Base-by-base conservation (phyloP, 2,888 invertebrate species). In the Caenorhabditis drosophilae region DNA sequence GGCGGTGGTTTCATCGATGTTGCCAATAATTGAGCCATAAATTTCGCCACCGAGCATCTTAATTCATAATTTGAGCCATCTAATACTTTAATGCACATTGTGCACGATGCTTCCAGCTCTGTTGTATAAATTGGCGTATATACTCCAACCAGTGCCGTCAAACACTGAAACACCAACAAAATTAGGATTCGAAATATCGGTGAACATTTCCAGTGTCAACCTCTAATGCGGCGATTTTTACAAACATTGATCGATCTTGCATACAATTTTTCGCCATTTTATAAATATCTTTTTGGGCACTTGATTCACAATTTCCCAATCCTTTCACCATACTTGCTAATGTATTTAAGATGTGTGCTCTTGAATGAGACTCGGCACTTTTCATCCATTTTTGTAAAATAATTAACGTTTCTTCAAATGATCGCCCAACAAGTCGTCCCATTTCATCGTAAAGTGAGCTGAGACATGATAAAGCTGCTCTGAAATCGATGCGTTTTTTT, bases 371-470 rank as follows among this genome's bases (percentile, higher is more conserved):
- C 87, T 95, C 95, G 0, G 92, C 93, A 85, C 91, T 95, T 81
- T 92, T 90, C 60, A 98, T 86, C 1, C 92, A 92, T 79, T 92
- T 90, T 56, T 93, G 89, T 23, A 98, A 87, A 51, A 95, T 91
- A 76, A 91, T 90, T 27, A 97, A 92, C 0, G 97, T 97, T 83
- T 99, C 98, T 84, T 99, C 97, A 83, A 95, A 98, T 0, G 95
- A 93, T 68, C 97, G 88, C 0, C 97, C 98, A 90, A 96, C 97
- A 94, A 98, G 95, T 70, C 98, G 88, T 1, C 98, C 97, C 20
- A 98, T 88, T 85, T 92, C 93, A 85, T 96, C 94, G 85, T 97
- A 98, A 93, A 98, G 94, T 67, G 91, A 91, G 34, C 96, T 97
- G 36, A 87, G 82, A 70, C 95, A 94, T 77, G 93, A 91, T 79